These are phyloP conservation scores for Leptocoma aspasia DNA, from an alignment of 2,113 vertebrate genomes.

Conservation along the genomic window DNA sequence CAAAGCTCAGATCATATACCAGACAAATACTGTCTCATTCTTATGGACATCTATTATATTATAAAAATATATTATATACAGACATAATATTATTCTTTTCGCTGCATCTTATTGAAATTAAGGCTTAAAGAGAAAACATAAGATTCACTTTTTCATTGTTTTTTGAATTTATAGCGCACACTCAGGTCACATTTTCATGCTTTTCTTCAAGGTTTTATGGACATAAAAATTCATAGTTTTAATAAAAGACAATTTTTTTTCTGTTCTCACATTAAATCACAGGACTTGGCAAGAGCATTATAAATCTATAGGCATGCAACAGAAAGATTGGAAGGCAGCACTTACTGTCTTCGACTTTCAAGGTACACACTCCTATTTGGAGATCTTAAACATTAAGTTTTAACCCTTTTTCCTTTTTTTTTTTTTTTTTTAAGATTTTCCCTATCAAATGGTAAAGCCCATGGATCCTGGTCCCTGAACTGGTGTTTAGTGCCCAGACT, in stretches of 20 bases:
- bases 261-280: not conserved
- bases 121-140: not conserved
- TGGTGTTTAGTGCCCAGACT: not conserved
- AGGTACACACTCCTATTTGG: not conserved
- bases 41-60: not conserved
- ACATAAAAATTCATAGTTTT: conserved; percentile 3
- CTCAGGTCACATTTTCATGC: not conserved
- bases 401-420: rapidly evolving
- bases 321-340: not conserved
- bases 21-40: not conserved
- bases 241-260: not conserved
- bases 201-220: not conserved
- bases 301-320: not conserved
- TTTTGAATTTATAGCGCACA: not conserved
- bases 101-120: not conserved
- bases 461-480: not conserved
- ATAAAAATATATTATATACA: not conserved
- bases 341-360: not conserved
- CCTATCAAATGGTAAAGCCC: not conserved
- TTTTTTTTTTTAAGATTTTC: not conserved
- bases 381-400: not conserved
- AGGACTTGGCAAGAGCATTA: not conserved
- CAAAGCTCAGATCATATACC: not conserved
- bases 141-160: not conserved
- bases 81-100: not conserved